A percentile compares a stretch with the other conserved stretches of the same genome.
These are phyloP conservation scores for Chrysodeixis includens DNA, from an alignment of 2,888 invertebrate species.

Conservation along the genomic window DNA sequence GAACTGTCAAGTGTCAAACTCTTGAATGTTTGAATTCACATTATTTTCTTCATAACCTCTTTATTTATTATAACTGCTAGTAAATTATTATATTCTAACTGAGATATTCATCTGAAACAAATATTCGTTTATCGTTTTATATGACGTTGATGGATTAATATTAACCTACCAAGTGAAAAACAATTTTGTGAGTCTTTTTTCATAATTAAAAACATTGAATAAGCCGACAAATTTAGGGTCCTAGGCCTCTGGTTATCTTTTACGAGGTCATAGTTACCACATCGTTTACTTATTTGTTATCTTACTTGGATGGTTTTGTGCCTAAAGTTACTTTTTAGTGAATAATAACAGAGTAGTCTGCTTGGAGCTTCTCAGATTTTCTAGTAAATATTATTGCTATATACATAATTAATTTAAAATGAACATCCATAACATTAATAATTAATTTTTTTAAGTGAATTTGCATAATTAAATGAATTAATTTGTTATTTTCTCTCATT, in stretches of 20 bases:
- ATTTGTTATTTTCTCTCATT: constrained; percentile 46
- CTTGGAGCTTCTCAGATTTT: too few relatives aligned
- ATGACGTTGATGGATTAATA: background rate
- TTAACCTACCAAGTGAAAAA: background rate
- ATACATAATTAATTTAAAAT: too few relatives aligned
- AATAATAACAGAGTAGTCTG: background rate
- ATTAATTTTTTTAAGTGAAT: too few relatives aligned
- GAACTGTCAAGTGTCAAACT: background rate
- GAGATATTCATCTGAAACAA: background rate
- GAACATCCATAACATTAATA: too few relatives aligned
- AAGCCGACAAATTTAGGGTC: background rate
- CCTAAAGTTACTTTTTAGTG: background rate
- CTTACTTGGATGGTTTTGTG: background rate
- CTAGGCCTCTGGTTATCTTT: background rate
- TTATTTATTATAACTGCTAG: too few relatives aligned
- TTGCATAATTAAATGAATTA: background rate
- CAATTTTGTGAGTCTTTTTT: background rate
- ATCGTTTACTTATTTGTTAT: background rate
- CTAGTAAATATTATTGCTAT: too few relatives aligned
- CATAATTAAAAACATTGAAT: background rate
- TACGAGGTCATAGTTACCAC: background rate
- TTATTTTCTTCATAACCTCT: constrained; percentile 3
- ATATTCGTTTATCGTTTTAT: too few relatives aligned
- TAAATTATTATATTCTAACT: background rate
- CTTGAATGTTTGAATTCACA: background rate